These are phyloP conservation scores for Gallinago solitaria DNA, from an alignment of 2,797 vertebrate species.

Conservation along the genomic window DNA sequence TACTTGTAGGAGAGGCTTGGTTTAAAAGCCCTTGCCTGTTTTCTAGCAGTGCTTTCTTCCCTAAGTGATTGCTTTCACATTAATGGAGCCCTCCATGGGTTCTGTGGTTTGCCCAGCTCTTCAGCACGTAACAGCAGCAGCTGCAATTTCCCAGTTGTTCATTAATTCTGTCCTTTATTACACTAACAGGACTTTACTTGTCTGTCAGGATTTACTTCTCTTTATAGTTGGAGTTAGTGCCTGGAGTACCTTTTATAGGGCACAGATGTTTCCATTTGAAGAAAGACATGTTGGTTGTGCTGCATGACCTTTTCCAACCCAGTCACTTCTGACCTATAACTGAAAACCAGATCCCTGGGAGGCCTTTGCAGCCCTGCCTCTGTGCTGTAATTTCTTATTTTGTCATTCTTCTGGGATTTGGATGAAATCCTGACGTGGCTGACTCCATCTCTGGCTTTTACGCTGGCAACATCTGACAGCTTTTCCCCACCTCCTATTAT, in stretches of 20 bases:
- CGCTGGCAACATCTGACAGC: slow-evolving; percentile 20
- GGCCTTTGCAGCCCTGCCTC: slow-evolving; percentile 14
- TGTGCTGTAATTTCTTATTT: slow-evolving; percentile 40
- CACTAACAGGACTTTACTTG: slow-evolving; percentile 25
- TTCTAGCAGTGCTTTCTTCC: background rate
- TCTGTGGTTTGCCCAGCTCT: slow-evolving; percentile 4
- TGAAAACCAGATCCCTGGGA: slow-evolving; percentile 30
- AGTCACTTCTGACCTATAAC: slow-evolving; percentile 44
- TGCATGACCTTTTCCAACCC: slow-evolving; percentile 46
- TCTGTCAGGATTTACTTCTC: slow-evolving; percentile 58
- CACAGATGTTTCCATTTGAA: slow-evolving; percentile 59
- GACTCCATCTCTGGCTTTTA: slow-evolving; percentile 6
- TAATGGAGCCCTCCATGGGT: background rate
- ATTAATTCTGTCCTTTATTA: slow-evolving; percentile 49
- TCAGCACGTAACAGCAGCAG: background rate
- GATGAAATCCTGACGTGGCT: slow-evolving; percentile 9
- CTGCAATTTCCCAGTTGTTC: slow-evolving; percentile 30
- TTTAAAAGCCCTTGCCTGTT: background rate
- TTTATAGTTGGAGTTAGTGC: background rate
- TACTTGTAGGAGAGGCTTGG: background rate
- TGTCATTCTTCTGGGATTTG: slow-evolving; percentile 42
- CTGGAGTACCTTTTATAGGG: slow-evolving; percentile 34
- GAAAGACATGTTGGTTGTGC: background rate
- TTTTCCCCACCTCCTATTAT: slow-evolving; percentile 26
- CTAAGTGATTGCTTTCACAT: background rate